Conservation (phyloP, 2,113 vertebrate genomes). For the Cairina moschata region DNA sequence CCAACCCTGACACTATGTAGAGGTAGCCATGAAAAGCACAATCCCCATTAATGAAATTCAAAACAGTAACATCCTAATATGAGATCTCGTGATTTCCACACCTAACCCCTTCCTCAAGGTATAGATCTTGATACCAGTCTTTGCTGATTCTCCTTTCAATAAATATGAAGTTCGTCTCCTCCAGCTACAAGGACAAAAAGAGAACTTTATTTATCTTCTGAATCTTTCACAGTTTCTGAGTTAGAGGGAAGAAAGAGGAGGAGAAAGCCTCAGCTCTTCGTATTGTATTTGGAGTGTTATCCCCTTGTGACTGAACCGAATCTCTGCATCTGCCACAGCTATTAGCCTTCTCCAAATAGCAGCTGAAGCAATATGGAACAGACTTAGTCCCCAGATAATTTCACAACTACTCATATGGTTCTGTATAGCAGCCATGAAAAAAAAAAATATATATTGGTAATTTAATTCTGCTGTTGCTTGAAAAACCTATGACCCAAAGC, state of each 20-base stretch:
- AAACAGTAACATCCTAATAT: neutral
- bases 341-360: constrained; percentile 54
- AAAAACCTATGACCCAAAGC: constrained; percentile 47
- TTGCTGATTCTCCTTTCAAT: neutral
- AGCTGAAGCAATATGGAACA: constrained; percentile 56
- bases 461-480: constrained; percentile 45
- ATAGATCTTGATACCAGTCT: neutral
- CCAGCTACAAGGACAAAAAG: neutral
- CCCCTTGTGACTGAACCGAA: constrained; percentile 16
- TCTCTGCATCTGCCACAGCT: constrained; percentile 35
- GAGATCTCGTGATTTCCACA: neutral
- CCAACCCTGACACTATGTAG: neutral
- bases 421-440: constrained; percentile 44
- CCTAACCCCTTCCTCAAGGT: neutral
- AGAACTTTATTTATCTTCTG: neutral
- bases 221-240: neutral
- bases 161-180: neutral
- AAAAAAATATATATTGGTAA: constrained; percentile 2
- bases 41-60: neutral
- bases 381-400: constrained; percentile 51
- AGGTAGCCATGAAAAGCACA: neutral
- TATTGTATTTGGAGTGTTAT: constrained; percentile 27
- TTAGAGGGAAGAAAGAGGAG: neutral
- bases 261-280: constrained; percentile 9
- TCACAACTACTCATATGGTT: constrained; percentile 37